Evolutionary conservation across 2,888 invertebrate genomes (phyloP).

Genomic region (Sycophila texana): DNA sequence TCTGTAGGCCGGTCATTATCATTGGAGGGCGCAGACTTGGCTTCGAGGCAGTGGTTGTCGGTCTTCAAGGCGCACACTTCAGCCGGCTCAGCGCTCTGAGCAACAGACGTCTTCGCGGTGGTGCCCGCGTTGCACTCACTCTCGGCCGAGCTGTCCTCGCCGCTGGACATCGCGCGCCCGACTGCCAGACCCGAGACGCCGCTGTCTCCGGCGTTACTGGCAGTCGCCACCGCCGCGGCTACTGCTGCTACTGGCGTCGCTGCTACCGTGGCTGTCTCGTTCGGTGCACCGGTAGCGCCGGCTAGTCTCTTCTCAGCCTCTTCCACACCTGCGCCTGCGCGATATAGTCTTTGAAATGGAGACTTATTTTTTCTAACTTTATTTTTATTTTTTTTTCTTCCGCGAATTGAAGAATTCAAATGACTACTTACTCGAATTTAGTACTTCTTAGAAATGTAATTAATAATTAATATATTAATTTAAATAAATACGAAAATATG

Average conservation of each 20-base stretch:
- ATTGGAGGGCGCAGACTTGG: no score
- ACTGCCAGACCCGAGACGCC: constrained; percentile 63
- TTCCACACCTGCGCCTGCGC: constrained; percentile 14
- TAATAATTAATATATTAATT: no score
- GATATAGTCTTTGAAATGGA: background rate
- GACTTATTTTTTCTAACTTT: background rate
- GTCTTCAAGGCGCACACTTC: background rate
- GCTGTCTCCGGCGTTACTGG: background rate
- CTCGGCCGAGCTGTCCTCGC: constrained; percentile 67
- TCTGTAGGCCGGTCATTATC: no score
- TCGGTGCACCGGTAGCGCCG: background rate
- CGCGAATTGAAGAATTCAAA: background rate
- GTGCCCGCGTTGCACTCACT: constrained; percentile 60
- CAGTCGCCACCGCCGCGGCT: constrained; percentile 27
- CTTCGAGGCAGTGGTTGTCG: background rate
- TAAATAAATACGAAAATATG: no score
- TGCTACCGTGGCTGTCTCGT: constrained; percentile 49
- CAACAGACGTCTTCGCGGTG: background rate
- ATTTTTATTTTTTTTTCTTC: background rate
- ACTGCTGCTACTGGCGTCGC: constrained; percentile 35
- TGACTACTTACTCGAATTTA: background rate
- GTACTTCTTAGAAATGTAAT: background rate
- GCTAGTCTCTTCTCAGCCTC: background rate
- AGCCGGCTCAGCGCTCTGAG: background rate
- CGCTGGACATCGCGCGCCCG: constrained; percentile 70